These are phyloP conservation scores for Oscheius sp. DNA, from an alignment of 2,888 invertebrate species.

Conservation along the genomic window DNA sequence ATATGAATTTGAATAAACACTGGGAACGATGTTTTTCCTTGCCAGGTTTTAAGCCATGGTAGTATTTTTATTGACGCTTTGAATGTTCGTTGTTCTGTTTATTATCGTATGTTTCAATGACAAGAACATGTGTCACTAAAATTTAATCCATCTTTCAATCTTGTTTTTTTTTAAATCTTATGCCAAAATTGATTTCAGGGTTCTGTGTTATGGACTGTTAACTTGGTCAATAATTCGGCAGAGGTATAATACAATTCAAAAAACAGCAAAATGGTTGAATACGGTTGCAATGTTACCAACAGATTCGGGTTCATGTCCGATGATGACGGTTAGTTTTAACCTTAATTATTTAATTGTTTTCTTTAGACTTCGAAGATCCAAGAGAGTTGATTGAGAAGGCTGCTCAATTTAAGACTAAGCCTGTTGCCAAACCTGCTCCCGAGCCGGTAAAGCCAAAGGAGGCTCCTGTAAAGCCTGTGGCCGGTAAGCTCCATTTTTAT, in stretches of 20 bases:
- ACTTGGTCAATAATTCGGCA: constrained; percentile 38
- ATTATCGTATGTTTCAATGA: no score
- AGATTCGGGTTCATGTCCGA: constrained; percentile 62
- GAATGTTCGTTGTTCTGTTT: no score
- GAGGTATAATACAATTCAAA: not conserved
- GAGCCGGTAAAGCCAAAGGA: not conserved
- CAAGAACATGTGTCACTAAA: no score
- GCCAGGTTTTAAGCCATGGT: no score
- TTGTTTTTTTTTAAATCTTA: not conserved
- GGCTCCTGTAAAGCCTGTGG: constrained; percentile 11
- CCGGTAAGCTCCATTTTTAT: not conserved
- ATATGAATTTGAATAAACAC: no score
- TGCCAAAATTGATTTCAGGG: constrained; percentile 32
- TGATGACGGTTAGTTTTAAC: constrained; percentile 60
- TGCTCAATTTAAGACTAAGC: constrained; percentile 53
- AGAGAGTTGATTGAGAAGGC: constrained; percentile 55
- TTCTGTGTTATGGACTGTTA: constrained; percentile 55
- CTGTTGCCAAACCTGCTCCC: constrained; percentile 36
- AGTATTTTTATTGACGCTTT: no score
- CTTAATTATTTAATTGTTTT: no score
- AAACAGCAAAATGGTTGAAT: constrained; percentile 48
- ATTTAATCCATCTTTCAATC: not conserved
- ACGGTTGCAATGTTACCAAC: constrained; percentile 63
- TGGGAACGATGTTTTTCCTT: no score
- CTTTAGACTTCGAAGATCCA: constrained; percentile 62